Percentiles rank a stretch among this genome's conserved stretches.
Conservation (phyloP, 2,888 invertebrate species). For the Lepidonotus clava region DNA sequence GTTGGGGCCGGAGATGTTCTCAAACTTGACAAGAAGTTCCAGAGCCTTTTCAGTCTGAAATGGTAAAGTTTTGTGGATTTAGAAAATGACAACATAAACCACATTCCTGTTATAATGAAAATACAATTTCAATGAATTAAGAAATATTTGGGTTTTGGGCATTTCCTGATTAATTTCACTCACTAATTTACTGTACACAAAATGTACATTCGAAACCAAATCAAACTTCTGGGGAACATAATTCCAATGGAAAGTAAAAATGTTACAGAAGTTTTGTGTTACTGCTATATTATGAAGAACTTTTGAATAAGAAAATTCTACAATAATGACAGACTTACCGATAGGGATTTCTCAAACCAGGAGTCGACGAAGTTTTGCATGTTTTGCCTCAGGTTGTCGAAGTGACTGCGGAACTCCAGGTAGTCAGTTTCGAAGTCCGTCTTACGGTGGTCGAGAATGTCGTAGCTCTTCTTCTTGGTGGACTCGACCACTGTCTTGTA, state of each 20-base stretch:
- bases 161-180: no score
- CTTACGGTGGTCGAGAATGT: conserved; percentile 95
- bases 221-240: no score
- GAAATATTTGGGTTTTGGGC: no score
- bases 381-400: conserved; percentile 82
- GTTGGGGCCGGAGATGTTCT: conserved; percentile 77
- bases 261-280: no score
- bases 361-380: conserved; percentile 86
- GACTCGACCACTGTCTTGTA: conserved; percentile 92
- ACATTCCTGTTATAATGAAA: no score
- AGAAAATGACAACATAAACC: no score
- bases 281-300: no score
- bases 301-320: not conserved
- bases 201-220: no score
- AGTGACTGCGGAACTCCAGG: conserved; percentile 88
- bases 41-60: conserved; percentile 79
- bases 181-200: no score
- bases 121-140: no score
- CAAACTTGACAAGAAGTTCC: conserved; percentile 79
- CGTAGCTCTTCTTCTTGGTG: conserved; percentile 92
- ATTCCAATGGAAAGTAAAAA: no score
- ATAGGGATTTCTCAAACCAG: conserved; percentile 77
- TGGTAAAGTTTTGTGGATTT: no score
- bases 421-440: conserved; percentile 92
- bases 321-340: conserved; percentile 74